Conservation (phyloP, 2,888 invertebrate genomes). For the Furcula furcula region DNA sequence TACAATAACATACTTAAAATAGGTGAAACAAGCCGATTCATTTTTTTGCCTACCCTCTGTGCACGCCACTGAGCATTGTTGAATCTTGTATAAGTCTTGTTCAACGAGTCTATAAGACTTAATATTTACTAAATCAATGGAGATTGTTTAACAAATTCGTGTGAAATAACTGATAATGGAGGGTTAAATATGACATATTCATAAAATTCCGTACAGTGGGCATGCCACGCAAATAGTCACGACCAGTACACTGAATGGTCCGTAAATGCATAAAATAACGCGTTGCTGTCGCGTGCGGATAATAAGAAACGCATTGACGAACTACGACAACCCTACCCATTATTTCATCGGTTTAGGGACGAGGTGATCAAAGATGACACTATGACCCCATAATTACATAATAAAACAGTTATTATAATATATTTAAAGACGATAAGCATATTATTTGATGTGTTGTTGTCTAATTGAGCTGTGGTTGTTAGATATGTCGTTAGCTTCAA, state of each 20-base stretch:
- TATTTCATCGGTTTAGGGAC: constrained; percentile 24
- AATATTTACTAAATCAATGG: no score
- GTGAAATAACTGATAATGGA: no score
- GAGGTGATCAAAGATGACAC: constrained; percentile 22
- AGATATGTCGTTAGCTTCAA: neutral
- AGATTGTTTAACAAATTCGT: no score
- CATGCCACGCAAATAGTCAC: constrained; percentile 11
- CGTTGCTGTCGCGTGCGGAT: constrained; percentile 51
- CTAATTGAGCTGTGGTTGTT: constrained; percentile 1
- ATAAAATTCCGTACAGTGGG: constrained; percentile 20
- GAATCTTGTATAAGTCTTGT: no score
- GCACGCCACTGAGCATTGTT: no score
- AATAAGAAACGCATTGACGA: constrained; percentile 52
- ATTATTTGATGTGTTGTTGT: neutral
- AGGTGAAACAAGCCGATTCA: no score
- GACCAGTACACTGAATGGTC: constrained; percentile 19
- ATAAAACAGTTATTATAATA: constrained; percentile 14
- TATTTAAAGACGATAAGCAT: constrained; percentile 10
- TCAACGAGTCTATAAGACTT: no score
- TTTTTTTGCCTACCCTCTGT: no score
- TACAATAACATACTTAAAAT: no score
- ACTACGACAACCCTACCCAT: constrained; percentile 37
- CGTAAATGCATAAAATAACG: constrained; percentile 7
- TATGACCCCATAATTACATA: constrained; percentile 24
- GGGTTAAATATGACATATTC: no score